phyloP scores from a whole-genome alignment of 2,113 vertebrate genomes.

The Crotalus tigris region DNA sequence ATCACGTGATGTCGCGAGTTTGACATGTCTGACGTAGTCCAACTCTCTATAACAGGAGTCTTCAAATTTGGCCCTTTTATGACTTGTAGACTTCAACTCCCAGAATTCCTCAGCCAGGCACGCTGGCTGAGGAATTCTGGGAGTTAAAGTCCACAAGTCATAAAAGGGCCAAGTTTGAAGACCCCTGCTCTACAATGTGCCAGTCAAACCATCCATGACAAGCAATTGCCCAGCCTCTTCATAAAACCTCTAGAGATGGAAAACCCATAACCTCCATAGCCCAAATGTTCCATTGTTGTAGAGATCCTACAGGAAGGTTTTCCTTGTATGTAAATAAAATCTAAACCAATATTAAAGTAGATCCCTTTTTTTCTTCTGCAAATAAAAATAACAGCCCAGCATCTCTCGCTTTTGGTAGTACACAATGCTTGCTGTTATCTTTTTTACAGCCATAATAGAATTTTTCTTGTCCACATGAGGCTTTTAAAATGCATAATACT shows the following conservation, averaged over 20 bases:
- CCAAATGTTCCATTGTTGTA: not conserved
- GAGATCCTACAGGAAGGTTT: not conserved
- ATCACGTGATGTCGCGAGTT: too few relatives aligned
- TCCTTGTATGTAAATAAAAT: not conserved
- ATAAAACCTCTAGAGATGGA: not conserved
- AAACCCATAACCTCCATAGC: not conserved
- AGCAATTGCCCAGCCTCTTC: not conserved
- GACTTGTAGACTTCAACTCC: too few relatives aligned
- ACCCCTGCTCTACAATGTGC: not conserved
- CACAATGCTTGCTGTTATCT: not conserved
- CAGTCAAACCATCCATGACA: not conserved
- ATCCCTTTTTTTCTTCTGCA: not conserved
- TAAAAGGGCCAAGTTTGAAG: too few relatives aligned
- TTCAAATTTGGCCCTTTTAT: too few relatives aligned
- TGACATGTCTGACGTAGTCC: not conserved
- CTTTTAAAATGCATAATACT: conserved; percentile 20
- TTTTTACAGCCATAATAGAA: conserved; percentile 27
- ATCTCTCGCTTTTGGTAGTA: not conserved
- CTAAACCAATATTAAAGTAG: conserved; percentile 6
- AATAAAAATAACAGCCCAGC: not conserved
- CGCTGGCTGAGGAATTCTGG: too few relatives aligned
- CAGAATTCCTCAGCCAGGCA: too few relatives aligned
- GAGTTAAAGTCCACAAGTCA: too few relatives aligned
- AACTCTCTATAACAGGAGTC: not conserved
- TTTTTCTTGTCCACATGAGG: conserved; percentile 32